Evolutionary conservation across 2,113 vertebrate genomes (phyloP).

Genomic region (Limanda limanda): DNA sequence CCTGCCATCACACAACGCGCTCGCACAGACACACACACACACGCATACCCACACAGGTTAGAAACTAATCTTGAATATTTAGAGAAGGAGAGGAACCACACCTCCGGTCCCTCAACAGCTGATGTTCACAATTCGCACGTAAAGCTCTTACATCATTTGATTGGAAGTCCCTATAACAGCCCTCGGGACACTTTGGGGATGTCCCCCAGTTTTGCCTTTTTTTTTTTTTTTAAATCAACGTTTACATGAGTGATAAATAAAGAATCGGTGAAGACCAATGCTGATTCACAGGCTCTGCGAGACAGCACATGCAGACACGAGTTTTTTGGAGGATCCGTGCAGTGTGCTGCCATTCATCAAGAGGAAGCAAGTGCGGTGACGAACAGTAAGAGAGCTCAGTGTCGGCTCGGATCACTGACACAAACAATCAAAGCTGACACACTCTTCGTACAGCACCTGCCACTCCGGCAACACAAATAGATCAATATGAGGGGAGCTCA

Average conservation of each 20-base stretch:
- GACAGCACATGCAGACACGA: constrained; percentile 37
- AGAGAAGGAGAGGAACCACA: constrained; percentile 59
- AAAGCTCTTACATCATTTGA: constrained; percentile 66
- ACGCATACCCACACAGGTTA: constrained; percentile 18
- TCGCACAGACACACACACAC: constrained; percentile 13
- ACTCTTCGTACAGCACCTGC: constrained; percentile 74
- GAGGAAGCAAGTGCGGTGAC: constrained; percentile 64
- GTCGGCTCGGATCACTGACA: constrained; percentile 79
- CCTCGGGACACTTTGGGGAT: constrained; percentile 23
- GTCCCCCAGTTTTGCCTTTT: constrained; percentile 12
- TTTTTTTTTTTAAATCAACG: not conserved
- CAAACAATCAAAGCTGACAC: constrained; percentile 80
- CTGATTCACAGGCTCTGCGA: constrained; percentile 55
- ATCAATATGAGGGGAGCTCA: constrained; percentile 74
- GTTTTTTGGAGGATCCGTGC: constrained; percentile 57
- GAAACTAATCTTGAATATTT: constrained; percentile 64
- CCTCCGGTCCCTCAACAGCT: constrained; percentile 51
- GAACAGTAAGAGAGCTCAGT: constrained; percentile 74
- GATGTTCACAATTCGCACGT: constrained; percentile 4
- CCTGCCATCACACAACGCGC: constrained; percentile 34
- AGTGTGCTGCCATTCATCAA: constrained; percentile 73
- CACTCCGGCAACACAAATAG: constrained; percentile 76
- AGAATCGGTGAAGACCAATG: constrained; percentile 20
- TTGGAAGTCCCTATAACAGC: constrained; percentile 45
- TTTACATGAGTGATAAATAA: constrained; percentile 35